Evolutionary conservation across 2,888 invertebrate genomes (phyloP).

Genomic region (Pteria penguin): DNA sequence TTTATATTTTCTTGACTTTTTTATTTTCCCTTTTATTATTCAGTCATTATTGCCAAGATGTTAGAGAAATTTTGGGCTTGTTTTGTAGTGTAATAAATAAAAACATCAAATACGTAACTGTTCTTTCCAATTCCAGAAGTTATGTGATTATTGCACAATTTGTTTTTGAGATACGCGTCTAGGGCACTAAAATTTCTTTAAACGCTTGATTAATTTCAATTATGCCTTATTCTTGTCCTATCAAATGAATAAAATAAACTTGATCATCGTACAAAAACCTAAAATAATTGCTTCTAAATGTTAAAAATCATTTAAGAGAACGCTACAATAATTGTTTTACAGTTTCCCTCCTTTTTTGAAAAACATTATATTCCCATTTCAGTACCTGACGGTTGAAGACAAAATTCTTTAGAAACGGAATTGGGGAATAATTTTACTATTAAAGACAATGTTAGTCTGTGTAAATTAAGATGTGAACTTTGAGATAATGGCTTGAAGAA

Average conservation of each 20-base stretch:
- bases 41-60: no score
- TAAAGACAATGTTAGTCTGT: conserved; percentile 4
- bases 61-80: no score
- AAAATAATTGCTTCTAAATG: conserved; percentile 6
- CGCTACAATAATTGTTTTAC: neutral
- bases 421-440: conserved; percentile 9
- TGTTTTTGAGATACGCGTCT: neutral
- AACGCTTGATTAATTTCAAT: neutral
- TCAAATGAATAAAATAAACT: neutral
- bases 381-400: neutral
- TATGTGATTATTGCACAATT: neutral
- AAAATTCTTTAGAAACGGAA: neutral
- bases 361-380: neutral
- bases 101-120: no score
- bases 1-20: no score
- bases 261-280: conserved; percentile 7
- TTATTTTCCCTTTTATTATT: no score
- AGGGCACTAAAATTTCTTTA: neutral
- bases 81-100: no score
- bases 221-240: neutral
- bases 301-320: conserved; percentile 3
- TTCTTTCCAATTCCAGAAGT: neutral
- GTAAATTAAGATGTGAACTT: neutral
- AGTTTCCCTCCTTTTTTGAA: neutral
- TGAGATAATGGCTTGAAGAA: neutral